phyloP scores from a whole-genome alignment of 2,113 vertebrate genomes.

The Anoura caudifer region DNA sequence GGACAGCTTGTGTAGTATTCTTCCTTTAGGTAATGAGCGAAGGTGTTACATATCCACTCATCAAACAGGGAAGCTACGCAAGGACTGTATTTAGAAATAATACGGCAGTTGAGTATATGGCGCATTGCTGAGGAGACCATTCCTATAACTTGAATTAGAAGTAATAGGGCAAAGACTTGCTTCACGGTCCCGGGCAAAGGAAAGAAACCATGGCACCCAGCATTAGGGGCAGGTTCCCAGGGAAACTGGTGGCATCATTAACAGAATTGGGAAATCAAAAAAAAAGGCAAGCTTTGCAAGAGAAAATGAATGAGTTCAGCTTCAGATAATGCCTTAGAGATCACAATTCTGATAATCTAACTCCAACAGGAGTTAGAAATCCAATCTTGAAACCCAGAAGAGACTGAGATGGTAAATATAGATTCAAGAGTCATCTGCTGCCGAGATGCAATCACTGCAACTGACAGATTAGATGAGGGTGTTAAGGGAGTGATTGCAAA shows the following conservation, averaged over 20 bases:
- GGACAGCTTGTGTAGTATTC: not conserved
- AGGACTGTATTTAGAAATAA: not conserved
- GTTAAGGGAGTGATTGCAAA: constrained; percentile 21
- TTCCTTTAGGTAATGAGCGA: not conserved
- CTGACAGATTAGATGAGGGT: constrained; percentile 55
- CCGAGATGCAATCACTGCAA: constrained; percentile 55
- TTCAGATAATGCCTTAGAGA: constrained; percentile 46
- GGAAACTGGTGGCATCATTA: not conserved
- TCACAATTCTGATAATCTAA: constrained; percentile 60
- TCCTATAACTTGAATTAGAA: not conserved
- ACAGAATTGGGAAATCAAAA: not conserved
- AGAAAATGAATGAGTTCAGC: constrained; percentile 42
- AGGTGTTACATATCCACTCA: not conserved
- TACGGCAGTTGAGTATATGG: not conserved
- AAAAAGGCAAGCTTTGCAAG: constrained; percentile 14
- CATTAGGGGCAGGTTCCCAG: not conserved
- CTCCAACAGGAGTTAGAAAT: constrained; percentile 66
- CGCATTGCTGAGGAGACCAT: not conserved
- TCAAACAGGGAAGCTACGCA: not conserved
- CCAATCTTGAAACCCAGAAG: constrained; percentile 64
- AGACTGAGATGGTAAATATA: constrained; percentile 68
- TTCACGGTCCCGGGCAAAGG: not conserved
- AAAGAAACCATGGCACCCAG: not conserved
- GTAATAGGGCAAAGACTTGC: not conserved
- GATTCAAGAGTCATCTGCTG: constrained; percentile 51